These are phyloP conservation scores for Polylopha cassiicola DNA, from an alignment of 2,888 invertebrate species.

Conservation along the genomic window DNA sequence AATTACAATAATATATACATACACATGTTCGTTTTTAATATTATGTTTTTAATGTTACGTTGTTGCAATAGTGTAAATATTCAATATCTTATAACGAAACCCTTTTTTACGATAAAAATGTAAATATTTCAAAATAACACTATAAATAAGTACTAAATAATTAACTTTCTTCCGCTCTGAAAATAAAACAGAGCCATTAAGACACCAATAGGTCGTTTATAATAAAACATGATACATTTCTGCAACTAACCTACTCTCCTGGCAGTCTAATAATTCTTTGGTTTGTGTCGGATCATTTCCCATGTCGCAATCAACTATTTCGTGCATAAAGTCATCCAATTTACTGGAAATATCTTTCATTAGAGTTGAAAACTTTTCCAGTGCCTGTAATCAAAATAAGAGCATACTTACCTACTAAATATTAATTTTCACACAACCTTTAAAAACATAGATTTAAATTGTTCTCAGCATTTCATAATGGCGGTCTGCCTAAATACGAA, in stretches of 20 bases:
- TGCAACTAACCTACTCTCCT: slow-evolving; percentile 80
- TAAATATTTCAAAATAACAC: no score
- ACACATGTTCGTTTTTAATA: no score
- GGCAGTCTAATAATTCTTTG: slow-evolving; percentile 89
- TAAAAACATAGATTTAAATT: no score
- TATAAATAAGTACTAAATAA: no score
- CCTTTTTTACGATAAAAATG: no score
- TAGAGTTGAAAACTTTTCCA: slow-evolving; percentile 95
- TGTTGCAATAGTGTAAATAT: no score
- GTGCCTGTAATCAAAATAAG: slow-evolving; percentile 79
- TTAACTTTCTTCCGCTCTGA: no score
- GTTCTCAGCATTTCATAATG: slow-evolving; percentile 50
- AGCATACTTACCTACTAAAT: no score
- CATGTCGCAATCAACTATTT: slow-evolving; percentile 93
- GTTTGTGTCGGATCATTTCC: slow-evolving; percentile 96
- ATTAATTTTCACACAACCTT: no score
- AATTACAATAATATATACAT: no score
- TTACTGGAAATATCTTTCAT: slow-evolving; percentile 93
- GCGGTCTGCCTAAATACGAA: slow-evolving; percentile 52
- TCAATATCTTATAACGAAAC: no score
- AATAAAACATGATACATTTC: slow-evolving; percentile 12
- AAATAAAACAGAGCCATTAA: slow-evolving; percentile 11
- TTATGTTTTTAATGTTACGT: no score
- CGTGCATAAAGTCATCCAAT: slow-evolving; percentile 90
- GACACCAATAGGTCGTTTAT: slow-evolving; percentile 8